Percentiles rank a stretch among this genome's conserved stretches.
phyloP scores from a whole-genome alignment of 2,888 invertebrate species.

The Eupithecia tripunctaria region DNA sequence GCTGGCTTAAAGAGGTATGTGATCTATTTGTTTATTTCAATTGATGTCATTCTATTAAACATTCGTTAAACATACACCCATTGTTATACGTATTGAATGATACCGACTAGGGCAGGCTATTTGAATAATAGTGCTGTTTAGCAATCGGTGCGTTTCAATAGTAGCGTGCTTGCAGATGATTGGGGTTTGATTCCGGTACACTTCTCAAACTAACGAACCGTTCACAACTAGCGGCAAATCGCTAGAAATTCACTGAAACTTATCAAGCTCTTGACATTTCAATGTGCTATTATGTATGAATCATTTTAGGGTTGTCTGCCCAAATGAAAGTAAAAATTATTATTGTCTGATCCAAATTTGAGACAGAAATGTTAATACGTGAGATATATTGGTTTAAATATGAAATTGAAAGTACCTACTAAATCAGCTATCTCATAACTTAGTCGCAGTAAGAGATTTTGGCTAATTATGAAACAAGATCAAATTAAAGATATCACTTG shows the following conservation, averaged over 20 bases:
- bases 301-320: constrained; percentile 60
- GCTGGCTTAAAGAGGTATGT: constrained; percentile 86
- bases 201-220: constrained; percentile 79
- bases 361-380: not conserved
- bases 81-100: constrained; percentile 36
- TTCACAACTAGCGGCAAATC: constrained; percentile 69
- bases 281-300: constrained; percentile 63
- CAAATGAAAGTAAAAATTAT: constrained; percentile 29
- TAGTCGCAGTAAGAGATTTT: constrained; percentile 39
- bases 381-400: not conserved
- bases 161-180: constrained; percentile 59
- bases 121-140: constrained; percentile 43
- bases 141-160: constrained; percentile 38
- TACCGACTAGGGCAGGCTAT: constrained; percentile 51
- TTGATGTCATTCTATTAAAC: constrained; percentile 8
- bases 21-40: not conserved
- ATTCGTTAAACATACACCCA: constrained; percentile 15
- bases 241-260: constrained; percentile 69
- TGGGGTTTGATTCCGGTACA: constrained; percentile 79
- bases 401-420: not conserved
- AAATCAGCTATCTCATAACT: not conserved
- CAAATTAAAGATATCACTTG: constrained; percentile 40
- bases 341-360: not conserved
- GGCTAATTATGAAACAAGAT: constrained; percentile 43
- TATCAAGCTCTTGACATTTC: constrained; percentile 73